Evolutionary conservation across 2,888 invertebrate species (phyloP).

Genomic region (Trissolcus japonicus): DNA sequence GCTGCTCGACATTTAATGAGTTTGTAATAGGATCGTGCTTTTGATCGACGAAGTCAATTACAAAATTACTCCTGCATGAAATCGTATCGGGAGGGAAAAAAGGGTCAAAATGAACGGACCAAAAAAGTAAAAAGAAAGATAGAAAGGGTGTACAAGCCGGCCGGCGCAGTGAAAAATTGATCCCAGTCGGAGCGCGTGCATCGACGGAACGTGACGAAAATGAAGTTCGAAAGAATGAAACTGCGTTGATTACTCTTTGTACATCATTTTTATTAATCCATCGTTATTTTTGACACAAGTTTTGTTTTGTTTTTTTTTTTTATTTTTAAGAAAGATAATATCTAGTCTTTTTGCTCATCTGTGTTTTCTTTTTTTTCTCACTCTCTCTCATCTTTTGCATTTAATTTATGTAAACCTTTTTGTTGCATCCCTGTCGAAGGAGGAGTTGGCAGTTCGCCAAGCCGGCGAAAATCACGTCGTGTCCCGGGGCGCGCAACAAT

Average conservation of each 20-base stretch:
- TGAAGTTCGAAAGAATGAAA: slow-evolving; percentile 53
- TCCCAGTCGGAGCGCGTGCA: slow-evolving; percentile 11
- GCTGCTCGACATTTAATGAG: slow-evolving; percentile 60
- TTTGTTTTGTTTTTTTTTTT: slow-evolving; percentile 48
- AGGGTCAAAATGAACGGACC: slow-evolving; percentile 8
- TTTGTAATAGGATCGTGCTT: slow-evolving; percentile 63
- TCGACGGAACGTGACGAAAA: slow-evolving; percentile 27
- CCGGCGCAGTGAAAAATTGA: slow-evolving; percentile 20
- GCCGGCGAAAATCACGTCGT: slow-evolving; percentile 64
- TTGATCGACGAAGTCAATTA: slow-evolving; percentile 66
- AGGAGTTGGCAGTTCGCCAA: slow-evolving; percentile 63
- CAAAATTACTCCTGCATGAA: slow-evolving; percentile 59
- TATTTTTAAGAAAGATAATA: slow-evolving; percentile 75
- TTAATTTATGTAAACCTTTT: slow-evolving; percentile 47
- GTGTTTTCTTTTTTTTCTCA: slow-evolving; percentile 47
- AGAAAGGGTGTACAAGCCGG: background rate
- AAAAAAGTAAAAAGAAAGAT: background rate
- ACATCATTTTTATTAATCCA: slow-evolving; percentile 74
- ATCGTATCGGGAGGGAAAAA: slow-evolving; percentile 23
- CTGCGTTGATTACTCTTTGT: slow-evolving; percentile 66
- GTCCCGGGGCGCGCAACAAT: slow-evolving; percentile 62
- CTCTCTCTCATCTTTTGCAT: slow-evolving; percentile 3
- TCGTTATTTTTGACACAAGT: slow-evolving; percentile 75
- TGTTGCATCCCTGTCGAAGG: slow-evolving; percentile 52
- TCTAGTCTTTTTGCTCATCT: slow-evolving; percentile 71